A percentile compares a stretch with the other conserved stretches of the same genome.
Evolutionary conservation across 2,113 vertebrate genomes (phyloP).

Genomic region (Leptobrachium leishanense): DNA sequence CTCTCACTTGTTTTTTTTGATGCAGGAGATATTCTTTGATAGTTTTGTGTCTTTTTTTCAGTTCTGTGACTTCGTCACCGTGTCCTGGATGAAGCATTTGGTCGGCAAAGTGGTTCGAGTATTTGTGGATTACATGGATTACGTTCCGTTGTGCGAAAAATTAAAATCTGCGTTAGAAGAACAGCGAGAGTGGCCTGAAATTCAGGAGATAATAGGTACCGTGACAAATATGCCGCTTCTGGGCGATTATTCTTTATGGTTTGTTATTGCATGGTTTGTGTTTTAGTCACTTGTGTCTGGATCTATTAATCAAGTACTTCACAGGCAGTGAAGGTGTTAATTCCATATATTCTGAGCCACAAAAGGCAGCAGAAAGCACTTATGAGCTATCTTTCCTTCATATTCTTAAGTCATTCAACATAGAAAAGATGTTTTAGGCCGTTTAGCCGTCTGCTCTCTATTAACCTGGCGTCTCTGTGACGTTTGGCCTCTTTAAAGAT

Average conservation of each 20-base stretch:
- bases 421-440: too few species aligned
- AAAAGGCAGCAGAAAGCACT: too few species aligned
- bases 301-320: too few species aligned
- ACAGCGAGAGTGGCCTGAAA: slow-evolving; percentile 78
- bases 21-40: neutral
- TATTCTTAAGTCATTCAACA: too few species aligned
- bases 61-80: slow-evolving; percentile 84
- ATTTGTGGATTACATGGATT: slow-evolving; percentile 79
- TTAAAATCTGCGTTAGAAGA: slow-evolving; percentile 71
- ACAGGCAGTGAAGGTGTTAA: too few species aligned
- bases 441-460: too few species aligned
- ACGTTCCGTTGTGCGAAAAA: slow-evolving; percentile 76
- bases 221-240: slow-evolving; percentile 5
- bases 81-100: slow-evolving; percentile 76
- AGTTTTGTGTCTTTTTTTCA: slow-evolving; percentile 60
- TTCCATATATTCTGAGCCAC: too few species aligned
- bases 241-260: neutral
- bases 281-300: too few species aligned
- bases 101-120: slow-evolving; percentile 70
- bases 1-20: neutral
- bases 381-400: too few species aligned
- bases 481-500: too few species aligned
- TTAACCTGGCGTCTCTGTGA: too few species aligned
- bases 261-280: too few species aligned
- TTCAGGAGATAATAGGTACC: slow-evolving; percentile 73